These are phyloP conservation scores for Melozone crissalis DNA, from an alignment of 2,113 vertebrate genomes.

Conservation along the genomic window DNA sequence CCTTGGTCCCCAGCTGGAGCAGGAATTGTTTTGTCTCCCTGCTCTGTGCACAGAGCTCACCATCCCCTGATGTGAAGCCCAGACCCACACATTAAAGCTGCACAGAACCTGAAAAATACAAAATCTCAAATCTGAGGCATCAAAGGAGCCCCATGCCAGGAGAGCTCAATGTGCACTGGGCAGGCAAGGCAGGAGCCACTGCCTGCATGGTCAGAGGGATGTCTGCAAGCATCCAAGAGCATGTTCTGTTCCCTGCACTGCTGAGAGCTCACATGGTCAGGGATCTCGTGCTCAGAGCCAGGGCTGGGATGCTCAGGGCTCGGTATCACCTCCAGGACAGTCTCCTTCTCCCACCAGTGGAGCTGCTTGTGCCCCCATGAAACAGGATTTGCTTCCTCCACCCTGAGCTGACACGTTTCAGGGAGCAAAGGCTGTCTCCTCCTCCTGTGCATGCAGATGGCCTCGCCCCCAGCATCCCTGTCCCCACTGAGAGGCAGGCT, in stretches of 20 bases:
- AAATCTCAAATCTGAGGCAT: background rate
- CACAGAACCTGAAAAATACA: background rate
- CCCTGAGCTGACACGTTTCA: background rate
- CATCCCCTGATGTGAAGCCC: fast-evolving
- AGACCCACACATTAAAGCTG: background rate
- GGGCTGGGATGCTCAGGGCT: background rate
- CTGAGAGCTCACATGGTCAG: background rate
- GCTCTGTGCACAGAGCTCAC: background rate
- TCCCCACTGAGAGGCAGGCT: slow-evolving; percentile 19
- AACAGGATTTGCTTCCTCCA: background rate
- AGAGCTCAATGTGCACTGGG: background rate
- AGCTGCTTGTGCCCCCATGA: background rate
- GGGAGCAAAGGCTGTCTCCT: slow-evolving; percentile 15
- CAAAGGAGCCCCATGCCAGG: background rate
- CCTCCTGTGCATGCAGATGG: slow-evolving; percentile 1
- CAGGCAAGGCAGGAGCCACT: background rate
- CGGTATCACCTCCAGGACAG: background rate
- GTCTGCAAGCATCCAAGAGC: background rate
- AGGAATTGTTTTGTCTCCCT: too few species aligned
- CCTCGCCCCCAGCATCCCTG: background rate
- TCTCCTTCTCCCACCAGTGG: background rate
- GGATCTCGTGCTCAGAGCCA: fast-evolving
- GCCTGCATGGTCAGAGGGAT: fast-evolving
- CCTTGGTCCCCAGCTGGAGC: too few species aligned
- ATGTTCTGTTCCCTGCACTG: background rate